Evolutionary conservation across 2,888 invertebrate genomes (phyloP).

Genomic region (Epiperipatus broadwayi): DNA sequence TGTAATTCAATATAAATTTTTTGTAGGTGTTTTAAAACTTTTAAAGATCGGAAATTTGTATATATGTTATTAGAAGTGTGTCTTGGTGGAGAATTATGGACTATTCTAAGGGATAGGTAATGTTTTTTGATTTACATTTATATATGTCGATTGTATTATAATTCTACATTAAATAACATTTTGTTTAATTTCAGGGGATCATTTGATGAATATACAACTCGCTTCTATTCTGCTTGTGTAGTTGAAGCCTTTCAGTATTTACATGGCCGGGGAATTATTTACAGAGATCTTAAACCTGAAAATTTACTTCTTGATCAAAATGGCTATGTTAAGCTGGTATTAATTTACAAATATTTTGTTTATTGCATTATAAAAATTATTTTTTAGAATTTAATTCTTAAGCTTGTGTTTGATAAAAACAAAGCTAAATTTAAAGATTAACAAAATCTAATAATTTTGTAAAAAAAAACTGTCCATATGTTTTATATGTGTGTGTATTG

Average conservation of each 20-base stretch:
- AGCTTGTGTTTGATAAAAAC: background rate
- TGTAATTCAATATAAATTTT: too few relatives aligned
- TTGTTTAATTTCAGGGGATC: constrained; percentile 54
- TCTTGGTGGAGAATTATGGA: constrained; percentile 86
- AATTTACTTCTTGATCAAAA: constrained; percentile 75
- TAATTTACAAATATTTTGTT: too few relatives aligned
- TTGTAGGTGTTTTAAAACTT: constrained; percentile 63
- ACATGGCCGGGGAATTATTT: constrained; percentile 89
- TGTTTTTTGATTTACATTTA: too few relatives aligned
- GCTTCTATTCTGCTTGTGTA: constrained; percentile 92
- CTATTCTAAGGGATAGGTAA: constrained; percentile 59
- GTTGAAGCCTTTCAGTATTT: constrained; percentile 95
- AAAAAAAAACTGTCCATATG: too few relatives aligned
- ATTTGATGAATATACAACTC: constrained; percentile 77
- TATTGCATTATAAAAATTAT: constrained; percentile 7
- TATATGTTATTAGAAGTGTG: constrained; percentile 90
- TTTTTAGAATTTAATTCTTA: background rate
- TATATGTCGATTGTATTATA: too few relatives aligned
- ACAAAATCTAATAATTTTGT: too few relatives aligned
- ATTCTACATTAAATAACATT: too few relatives aligned
- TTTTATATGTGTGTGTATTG: too few relatives aligned
- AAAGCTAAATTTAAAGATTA: constrained; percentile 1
- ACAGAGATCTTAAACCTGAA: constrained; percentile 59
- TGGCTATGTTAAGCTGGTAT: constrained; percentile 82
- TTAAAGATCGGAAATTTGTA: constrained; percentile 70